phyloP scores from a whole-genome alignment of 2,888 invertebrate species.

The Idaea biselata region DNA sequence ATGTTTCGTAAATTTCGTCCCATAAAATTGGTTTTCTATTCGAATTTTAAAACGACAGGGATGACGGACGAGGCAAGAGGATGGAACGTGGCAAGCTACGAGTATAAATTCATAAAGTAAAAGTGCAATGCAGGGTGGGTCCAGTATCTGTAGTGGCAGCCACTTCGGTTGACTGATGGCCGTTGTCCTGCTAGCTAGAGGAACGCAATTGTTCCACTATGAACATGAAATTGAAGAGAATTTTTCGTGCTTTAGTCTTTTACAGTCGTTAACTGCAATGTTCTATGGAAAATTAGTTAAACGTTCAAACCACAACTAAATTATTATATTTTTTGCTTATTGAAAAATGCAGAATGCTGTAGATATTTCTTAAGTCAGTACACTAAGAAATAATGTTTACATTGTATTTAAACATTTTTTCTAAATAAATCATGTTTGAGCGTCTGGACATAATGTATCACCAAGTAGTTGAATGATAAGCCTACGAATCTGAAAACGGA shows the following conservation, averaged over 20 bases:
- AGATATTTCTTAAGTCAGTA: too few relatives aligned
- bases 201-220: conserved; percentile 41
- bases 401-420: too few relatives aligned
- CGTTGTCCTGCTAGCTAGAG: conserved; percentile 43
- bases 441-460: too few relatives aligned
- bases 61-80: conserved; percentile 57
- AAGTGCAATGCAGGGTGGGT: conserved; percentile 57
- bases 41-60: conserved; percentile 29
- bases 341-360: too few relatives aligned
- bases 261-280: background rate
- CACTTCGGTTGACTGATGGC: conserved; percentile 57
- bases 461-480: too few relatives aligned
- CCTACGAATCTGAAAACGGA: too few relatives aligned
- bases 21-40: conserved; percentile 18
- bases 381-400: too few relatives aligned
- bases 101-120: conserved; percentile 54
- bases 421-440: too few relatives aligned
- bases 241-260: conserved; percentile 9
- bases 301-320: too few relatives aligned
- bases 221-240: conserved; percentile 28
- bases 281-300: background rate
- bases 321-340: too few relatives aligned
- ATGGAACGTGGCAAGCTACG: conserved; percentile 51
- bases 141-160: conserved; percentile 52
- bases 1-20: conserved; percentile 4